Percentiles rank a stretch among this genome's conserved stretches.
Evolutionary conservation across 2,888 invertebrate species (phyloP).

Genomic region (Myopa testacea): DNA sequence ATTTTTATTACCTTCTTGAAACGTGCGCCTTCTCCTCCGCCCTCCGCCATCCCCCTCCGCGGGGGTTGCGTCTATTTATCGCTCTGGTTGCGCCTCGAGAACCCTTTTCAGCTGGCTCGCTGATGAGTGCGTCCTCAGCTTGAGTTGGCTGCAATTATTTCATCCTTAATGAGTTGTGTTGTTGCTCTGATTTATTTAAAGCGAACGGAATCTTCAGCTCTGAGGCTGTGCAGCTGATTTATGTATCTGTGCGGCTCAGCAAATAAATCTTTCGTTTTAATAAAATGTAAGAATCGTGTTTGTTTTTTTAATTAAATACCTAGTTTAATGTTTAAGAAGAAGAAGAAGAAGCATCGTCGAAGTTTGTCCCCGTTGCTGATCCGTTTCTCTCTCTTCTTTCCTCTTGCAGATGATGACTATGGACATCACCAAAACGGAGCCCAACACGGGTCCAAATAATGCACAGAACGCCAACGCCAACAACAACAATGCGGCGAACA

Average conservation of each 20-base stretch:
- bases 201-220: no score
- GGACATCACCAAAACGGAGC: slow-evolving; percentile 86
- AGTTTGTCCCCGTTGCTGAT: not conserved
- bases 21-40: slow-evolving; percentile 22
- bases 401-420: slow-evolving; percentile 78
- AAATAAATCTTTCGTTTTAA: slow-evolving; percentile 40
- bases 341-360: no score
- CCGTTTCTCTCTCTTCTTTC: not conserved
- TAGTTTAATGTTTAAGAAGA: not conserved
- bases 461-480: slow-evolving; percentile 44
- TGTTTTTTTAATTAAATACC: slow-evolving; percentile 16
- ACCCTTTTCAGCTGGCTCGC: slow-evolving; percentile 29
- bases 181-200: slow-evolving; percentile 1
- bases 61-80: slow-evolving; percentile 3
- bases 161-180: slow-evolving; percentile 20
- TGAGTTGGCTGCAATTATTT: slow-evolving; percentile 41
- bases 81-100: slow-evolving; percentile 16
- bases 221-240: not conserved
- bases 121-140: not conserved
- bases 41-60: not conserved
- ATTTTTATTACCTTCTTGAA: slow-evolving; percentile 36
- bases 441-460: slow-evolving; percentile 68
- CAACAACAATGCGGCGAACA: slow-evolving; percentile 49
- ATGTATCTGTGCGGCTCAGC: not conserved
- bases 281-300: slow-evolving; percentile 23